phyloP scores from a whole-genome alignment of 2,113 vertebrate species.

The Caloenas nicobarica region DNA sequence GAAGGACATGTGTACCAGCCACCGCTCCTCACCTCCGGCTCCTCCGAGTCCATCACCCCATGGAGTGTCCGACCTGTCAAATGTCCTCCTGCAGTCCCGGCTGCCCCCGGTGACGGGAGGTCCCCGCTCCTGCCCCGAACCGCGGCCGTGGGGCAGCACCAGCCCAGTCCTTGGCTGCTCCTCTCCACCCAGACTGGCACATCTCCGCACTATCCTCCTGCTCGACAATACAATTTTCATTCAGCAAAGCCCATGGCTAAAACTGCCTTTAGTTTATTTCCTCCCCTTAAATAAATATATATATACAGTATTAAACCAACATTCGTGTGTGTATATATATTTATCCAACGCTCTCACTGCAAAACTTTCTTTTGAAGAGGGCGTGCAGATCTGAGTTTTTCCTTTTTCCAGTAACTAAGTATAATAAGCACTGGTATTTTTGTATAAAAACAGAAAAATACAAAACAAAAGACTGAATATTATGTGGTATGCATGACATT shows the following conservation, averaged over 20 bases:
- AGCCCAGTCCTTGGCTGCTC: not conserved
- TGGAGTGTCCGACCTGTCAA: not conserved
- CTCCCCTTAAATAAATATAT: conserved; percentile 58
- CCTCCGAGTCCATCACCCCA: not conserved
- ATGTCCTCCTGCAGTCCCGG: not conserved
- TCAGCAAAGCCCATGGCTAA: conserved; percentile 44
- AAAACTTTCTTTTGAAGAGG: conserved; percentile 59
- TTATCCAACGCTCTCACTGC: conserved; percentile 53
- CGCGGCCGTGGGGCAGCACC: not conserved
- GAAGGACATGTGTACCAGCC: not conserved
- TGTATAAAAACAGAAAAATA: conserved; percentile 74
- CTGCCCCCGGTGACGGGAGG: not conserved
- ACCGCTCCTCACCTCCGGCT: not conserved
- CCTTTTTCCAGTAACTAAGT: conserved; percentile 62
- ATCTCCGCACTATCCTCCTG: not conserved
- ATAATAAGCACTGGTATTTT: conserved; percentile 82
- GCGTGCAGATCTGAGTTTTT: conserved; percentile 62
- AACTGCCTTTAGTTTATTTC: conserved; percentile 59
- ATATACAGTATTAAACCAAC: conserved; percentile 65
- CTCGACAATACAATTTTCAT: not conserved
- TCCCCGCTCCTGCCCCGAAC: not conserved
- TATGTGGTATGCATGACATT: conserved; percentile 80
- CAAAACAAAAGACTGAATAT: conserved; percentile 70
- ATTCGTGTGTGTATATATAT: conserved; percentile 65
- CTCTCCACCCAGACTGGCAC: not conserved